phyloP scores from a whole-genome alignment of 2,888 invertebrate species.

The Synanthedon tipuliformis region DNA sequence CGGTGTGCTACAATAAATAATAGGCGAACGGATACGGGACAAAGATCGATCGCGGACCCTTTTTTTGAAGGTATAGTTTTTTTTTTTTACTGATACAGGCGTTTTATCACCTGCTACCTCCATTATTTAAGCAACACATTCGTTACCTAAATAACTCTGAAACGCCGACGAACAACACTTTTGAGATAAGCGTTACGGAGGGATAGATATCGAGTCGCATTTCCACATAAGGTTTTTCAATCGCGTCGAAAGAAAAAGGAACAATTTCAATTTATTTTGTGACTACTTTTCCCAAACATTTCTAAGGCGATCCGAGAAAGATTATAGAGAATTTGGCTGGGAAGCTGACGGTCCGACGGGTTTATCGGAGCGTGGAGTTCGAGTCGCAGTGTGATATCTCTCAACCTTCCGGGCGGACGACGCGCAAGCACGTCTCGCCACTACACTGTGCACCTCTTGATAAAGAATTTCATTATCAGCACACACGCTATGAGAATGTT shows the following conservation, averaged over 20 bases:
- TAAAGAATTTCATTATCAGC: constrained; percentile 60
- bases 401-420: constrained; percentile 3
- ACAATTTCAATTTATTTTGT: constrained; percentile 50
- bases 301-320: constrained; percentile 38
- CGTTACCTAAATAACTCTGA: constrained; percentile 5
- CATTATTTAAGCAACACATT: not conserved
- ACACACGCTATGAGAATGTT: constrained; percentile 34
- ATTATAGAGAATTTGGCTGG: not conserved
- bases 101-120: not conserved
- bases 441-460: constrained; percentile 37
- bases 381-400: constrained; percentile 1
- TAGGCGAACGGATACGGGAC: not conserved
- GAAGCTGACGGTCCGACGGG: constrained; percentile 12
- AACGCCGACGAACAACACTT: constrained; percentile 7
- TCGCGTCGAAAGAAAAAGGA: constrained; percentile 32
- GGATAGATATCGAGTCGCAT: constrained; percentile 8
- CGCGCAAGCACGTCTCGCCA: constrained; percentile 36
- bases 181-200: constrained; percentile 4
- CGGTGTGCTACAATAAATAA: not conserved
- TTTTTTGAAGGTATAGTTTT: constrained; percentile 1
- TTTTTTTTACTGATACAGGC: not conserved
- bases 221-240: constrained; percentile 30
- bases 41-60: not conserved
- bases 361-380: constrained; percentile 17
- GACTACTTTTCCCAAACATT: constrained; percentile 37